Conservation (phyloP, 2,888 invertebrate species). For the Apamea monoglypha region DNA sequence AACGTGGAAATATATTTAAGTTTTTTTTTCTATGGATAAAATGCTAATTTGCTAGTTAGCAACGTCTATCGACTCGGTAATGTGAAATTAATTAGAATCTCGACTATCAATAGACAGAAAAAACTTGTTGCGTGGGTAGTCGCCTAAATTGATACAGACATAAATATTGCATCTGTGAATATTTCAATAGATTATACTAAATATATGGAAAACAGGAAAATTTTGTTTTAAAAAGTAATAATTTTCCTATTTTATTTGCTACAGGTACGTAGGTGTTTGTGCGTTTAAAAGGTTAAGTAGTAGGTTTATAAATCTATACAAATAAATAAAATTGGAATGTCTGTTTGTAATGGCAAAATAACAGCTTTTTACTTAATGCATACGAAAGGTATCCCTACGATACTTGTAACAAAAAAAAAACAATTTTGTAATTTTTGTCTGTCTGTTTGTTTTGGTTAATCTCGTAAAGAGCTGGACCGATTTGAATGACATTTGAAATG, state of each 20-base stretch:
- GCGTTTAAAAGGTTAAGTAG: slow-evolving; percentile 8
- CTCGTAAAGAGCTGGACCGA: no score
- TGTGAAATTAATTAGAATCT: slow-evolving; percentile 50
- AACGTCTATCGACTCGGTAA: slow-evolving; percentile 31
- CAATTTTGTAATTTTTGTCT: no score
- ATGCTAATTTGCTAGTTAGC: slow-evolving; percentile 42
- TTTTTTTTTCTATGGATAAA: slow-evolving; percentile 34
- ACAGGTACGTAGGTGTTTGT: slow-evolving; percentile 21
- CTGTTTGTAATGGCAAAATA: no score
- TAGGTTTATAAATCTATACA: neutral
- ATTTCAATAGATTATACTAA: slow-evolving; percentile 49
- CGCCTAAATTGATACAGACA: slow-evolving; percentile 60
- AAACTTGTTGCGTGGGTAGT: slow-evolving; percentile 44
- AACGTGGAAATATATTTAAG: slow-evolving; percentile 25
- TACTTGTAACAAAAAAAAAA: no score
- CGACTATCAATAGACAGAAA: slow-evolving; percentile 27
- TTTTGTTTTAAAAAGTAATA: slow-evolving; percentile 42
- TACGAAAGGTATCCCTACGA: no score
- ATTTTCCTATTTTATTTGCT: slow-evolving; percentile 53
- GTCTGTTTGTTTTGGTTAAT: no score
- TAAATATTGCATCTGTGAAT: slow-evolving; percentile 57
- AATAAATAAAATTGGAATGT: neutral
- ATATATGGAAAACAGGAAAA: slow-evolving; percentile 37
- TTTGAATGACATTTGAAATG: no score
- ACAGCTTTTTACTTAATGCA: no score